Conservation (phyloP, 2,888 invertebrate species). For the Folsomia manolachei region DNA sequence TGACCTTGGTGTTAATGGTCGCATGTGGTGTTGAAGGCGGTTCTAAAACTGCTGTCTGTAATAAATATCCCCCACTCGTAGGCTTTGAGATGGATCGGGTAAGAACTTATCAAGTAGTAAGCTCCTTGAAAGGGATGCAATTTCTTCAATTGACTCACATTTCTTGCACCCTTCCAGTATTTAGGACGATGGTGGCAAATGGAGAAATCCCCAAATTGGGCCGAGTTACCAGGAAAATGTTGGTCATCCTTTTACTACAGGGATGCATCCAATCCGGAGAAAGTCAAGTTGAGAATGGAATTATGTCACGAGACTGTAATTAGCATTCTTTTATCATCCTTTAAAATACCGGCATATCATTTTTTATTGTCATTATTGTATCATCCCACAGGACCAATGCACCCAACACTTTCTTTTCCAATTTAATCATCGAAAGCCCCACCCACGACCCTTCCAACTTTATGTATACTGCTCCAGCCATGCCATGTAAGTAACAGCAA, state of each 20-base stretch:
- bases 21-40: slow-evolving; percentile 22
- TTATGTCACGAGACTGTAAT: slow-evolving; percentile 52
- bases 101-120: slow-evolving; percentile 9
- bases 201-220: slow-evolving; percentile 51
- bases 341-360: too few relatives aligned
- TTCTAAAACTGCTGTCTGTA: slow-evolving; percentile 41
- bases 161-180: slow-evolving; percentile 42
- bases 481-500: slow-evolving; percentile 36
- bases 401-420: slow-evolving; percentile 43
- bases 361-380: too few relatives aligned
- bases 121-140: not conserved
- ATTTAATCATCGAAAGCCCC: slow-evolving; percentile 38
- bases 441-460: slow-evolving; percentile 43
- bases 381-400: slow-evolving; percentile 35
- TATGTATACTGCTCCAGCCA: slow-evolving; percentile 40
- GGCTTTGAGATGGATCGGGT: slow-evolving; percentile 51
- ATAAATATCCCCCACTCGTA: slow-evolving; percentile 48
- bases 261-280: slow-evolving; percentile 50
- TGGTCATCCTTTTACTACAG: slow-evolving; percentile 51
- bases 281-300: slow-evolving; percentile 51
- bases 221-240: slow-evolving; percentile 52
- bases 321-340: slow-evolving; percentile 4
- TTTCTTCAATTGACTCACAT: not conserved
- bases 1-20: not conserved
- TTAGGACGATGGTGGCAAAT: slow-evolving; percentile 52